Base-by-base conservation (phyloP, 2,797 vertebrate genomes). In the Sarcophilus harrisii region DNA sequence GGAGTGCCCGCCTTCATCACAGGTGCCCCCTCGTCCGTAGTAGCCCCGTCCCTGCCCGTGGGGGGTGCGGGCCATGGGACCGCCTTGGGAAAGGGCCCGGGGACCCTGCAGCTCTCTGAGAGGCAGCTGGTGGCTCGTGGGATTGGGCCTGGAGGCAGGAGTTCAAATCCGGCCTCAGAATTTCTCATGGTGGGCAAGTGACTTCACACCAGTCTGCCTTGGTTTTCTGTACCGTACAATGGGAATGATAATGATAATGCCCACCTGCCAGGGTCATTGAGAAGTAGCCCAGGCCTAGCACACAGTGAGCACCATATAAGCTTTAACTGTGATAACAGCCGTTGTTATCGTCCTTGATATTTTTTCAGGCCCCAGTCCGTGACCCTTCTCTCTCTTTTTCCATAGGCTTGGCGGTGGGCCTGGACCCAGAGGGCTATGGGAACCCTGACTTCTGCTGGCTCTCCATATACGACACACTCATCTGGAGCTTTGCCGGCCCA, bases 381-480 rank as follows among this genome's bases (percentile, higher is more conserved):
- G 60, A 93, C 28, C 90, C 0, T 91, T 21, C 62, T 90, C 38
- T 58, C 38, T 52, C 55, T 45, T 55, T 45, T 16, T 18, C 81
- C 1, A 14, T 98, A 99, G 99, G 99, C 96, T 97, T 99, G 95
- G 99, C 99, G 0, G 99, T 99, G 93, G 99, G 99, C 12, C 98
- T 99, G 98, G 99, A 99, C 97, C 99, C 99, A 0, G 99, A 99
- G 98, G 99, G 99, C 81, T 99, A 99, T 0, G 99, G 99, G 32
- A 99, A 99, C 98, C 99, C 99, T 0, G 99, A 99, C 97, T 99
- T 99, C 99, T 99, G 99, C 97, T 99, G 99, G 99, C 98, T 99
- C 90, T 99, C 99, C 16, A 98, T 99, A 98, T 99, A 99, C 0
- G 99, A 99, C 97, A 99, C 99, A 0, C 98, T 99, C 89, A 99